phyloP scores from a whole-genome alignment of 2,888 invertebrate genomes.

The Eugnorisma glareosa region DNA sequence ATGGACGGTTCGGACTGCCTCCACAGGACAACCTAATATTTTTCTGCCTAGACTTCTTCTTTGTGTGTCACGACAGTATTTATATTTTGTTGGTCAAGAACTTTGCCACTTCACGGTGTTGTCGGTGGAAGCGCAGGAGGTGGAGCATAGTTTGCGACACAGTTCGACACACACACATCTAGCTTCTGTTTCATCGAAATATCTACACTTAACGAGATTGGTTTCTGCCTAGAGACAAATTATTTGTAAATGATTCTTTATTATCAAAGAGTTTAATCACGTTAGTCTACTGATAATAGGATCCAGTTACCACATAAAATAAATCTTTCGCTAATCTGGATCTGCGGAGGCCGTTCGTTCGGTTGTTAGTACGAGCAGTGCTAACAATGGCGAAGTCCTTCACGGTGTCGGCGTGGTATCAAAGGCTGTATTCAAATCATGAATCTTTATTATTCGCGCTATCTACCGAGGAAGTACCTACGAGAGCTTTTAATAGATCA shows the following conservation, averaged over 20 bases:
- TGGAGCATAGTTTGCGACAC: neutral
- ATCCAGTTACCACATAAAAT: constrained; percentile 19
- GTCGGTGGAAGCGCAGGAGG: neutral
- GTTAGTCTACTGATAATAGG: neutral
- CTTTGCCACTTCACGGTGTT: neutral
- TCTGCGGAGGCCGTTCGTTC: constrained; percentile 38
- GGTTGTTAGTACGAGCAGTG: constrained; percentile 19
- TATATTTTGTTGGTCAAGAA: neutral
- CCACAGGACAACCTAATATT: neutral
- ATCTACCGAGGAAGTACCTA: constrained; percentile 49
- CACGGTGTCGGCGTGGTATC: constrained; percentile 51
- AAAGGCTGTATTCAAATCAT: constrained; percentile 45
- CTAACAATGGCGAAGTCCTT: constrained; percentile 62
- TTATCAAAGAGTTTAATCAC: neutral
- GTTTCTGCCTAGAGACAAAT: neutral
- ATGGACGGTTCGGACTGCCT: neutral
- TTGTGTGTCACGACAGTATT: neutral
- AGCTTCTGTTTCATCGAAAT: neutral
- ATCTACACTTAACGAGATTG: neutral
- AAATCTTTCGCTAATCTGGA: constrained; percentile 42
- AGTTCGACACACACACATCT: neutral
- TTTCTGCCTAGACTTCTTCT: neutral
- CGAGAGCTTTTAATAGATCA: constrained; percentile 53
- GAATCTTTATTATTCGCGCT: constrained; percentile 35
- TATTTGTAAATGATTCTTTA: neutral